Base-by-base conservation (phyloP, 2,888 invertebrate genomes). In the Meteorus cinctellus region DNA sequence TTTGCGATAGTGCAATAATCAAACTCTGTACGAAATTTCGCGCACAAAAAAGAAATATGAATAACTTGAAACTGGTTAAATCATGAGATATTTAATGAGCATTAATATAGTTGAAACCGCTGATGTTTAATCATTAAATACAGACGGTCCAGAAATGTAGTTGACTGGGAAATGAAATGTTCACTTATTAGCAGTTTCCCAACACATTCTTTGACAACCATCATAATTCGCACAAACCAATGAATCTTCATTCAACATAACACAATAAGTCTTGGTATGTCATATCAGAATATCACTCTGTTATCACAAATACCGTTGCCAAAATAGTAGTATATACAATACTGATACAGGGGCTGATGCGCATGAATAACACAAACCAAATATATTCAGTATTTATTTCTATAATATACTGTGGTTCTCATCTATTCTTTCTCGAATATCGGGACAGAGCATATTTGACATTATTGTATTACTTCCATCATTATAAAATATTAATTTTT, bases 11-110 rank as follows among this genome's bases (percentile, higher is more conserved):
- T 48, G 48, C 6, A 34, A 34, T 31, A 63, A 45, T 69, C 55
- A 69, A 69, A 69, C 55, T 69, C 69, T 19, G 31, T 34, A 69
- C n/a, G 34, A 59, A 70, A 70, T 70, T 59, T 59, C 59, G 59
- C 55, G 59, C 69, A 51, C 68, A 70, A 48, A 59, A 55, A 62
- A 51, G 27, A 60, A 19, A 76, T 60, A 12, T 24, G 60, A 59
- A 69, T 36, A 69, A 65, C 41, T 12, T 34, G 31, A 67, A 41
- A n/a, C 62, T 51, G 66, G n/a, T 31, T 34, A 65, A 71, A 55
- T 74, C 62, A 77, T 71, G 71, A 72, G 48, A 48, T 55, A 65
- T 74, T 63, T 34, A 72, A 79, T 68, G 72, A 72, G 69, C 76
- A 73, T 78, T 76, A 75, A 29, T 55, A 1, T 77, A 74, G 62